Evolutionary conservation across 92 coral and sea anemone genomes (phyloP).

Genomic region (Zoanthus solanderi): DNA sequence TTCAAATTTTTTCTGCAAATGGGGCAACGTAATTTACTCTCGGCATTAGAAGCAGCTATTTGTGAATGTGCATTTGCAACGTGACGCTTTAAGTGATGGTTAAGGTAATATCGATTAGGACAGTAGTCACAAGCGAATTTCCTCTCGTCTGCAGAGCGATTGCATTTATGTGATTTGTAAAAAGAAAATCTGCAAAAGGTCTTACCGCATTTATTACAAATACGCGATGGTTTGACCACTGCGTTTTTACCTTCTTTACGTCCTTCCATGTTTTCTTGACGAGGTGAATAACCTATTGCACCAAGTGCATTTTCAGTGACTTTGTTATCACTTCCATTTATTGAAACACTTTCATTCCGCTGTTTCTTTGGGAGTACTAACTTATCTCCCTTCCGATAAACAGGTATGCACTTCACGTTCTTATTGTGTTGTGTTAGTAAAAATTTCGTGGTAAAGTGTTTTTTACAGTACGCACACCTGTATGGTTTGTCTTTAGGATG

Average conservation of each 20-base stretch:
- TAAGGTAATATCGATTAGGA: constrained; percentile 26
- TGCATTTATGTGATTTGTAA: background rate
- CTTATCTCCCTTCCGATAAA: constrained; percentile 4
- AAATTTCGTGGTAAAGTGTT: background rate
- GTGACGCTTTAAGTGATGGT: constrained; percentile 23
- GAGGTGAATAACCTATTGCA: background rate
- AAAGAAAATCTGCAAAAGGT: background rate
- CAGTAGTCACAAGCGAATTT: constrained; percentile 25
- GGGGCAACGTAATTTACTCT: background rate
- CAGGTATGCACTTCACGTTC: background rate
- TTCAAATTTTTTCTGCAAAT: background rate
- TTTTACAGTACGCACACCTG: constrained; percentile 27
- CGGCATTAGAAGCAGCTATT: background rate
- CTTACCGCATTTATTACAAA: constrained; percentile 7
- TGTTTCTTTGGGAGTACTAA: background rate
- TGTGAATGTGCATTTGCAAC: background rate
- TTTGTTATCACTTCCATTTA: background rate
- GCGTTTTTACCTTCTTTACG: background rate
- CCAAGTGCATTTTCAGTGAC: background rate
- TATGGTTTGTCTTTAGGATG: constrained; percentile 41
- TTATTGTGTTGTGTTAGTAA: constrained; percentile 3
- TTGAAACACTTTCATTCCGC: background rate
- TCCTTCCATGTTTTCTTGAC: background rate
- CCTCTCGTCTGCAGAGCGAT: background rate
- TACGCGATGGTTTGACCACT: background rate